Percentiles rank a stretch among this genome's conserved stretches.
phyloP scores from a whole-genome alignment of 92 coral and sea anemone species.

The Epizoanthus scotinus region DNA sequence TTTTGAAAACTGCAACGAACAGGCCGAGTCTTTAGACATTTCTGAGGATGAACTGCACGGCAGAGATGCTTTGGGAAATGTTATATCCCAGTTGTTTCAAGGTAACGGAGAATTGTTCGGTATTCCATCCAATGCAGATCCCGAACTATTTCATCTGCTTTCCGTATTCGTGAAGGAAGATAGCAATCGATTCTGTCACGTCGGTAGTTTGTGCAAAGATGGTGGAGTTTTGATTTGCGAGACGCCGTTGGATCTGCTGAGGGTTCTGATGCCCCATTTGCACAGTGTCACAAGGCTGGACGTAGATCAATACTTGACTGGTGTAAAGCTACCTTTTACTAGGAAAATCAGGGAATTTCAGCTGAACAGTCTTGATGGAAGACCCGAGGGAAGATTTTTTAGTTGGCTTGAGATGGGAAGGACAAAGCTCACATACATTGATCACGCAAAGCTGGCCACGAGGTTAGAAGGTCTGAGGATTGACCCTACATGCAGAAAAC shows the following conservation, averaged over 20 bases:
- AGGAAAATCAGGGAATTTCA: slow-evolving; percentile 60
- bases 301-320: slow-evolving; percentile 60
- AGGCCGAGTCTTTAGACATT: slow-evolving; percentile 3
- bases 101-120: slow-evolving; percentile 68
- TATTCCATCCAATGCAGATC: slow-evolving; percentile 54
- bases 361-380: slow-evolving; percentile 42
- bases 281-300: slow-evolving; percentile 68
- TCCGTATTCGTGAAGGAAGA: slow-evolving; percentile 72
- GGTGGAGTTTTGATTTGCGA: slow-evolving; percentile 68
- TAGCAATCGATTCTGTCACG: slow-evolving; percentile 50
- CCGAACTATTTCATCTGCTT: slow-evolving; percentile 55
- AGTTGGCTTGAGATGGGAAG: slow-evolving; percentile 83
- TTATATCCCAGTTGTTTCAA: slow-evolving; percentile 56
- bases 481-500: slow-evolving; percentile 30
- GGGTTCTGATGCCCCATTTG: slow-evolving; percentile 67
- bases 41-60: slow-evolving; percentile 51
- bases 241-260: slow-evolving; percentile 37
- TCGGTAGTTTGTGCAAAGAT: slow-evolving; percentile 70
- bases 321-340: slow-evolving; percentile 64
- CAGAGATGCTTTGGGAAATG: slow-evolving; percentile 68
- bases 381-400: slow-evolving; percentile 82
- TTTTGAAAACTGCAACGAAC: not conserved
- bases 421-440: slow-evolving; percentile 66
- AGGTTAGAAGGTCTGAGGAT: slow-evolving; percentile 48
- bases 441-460: slow-evolving; percentile 65